Percentiles rank a stretch among this genome's conserved stretches.
These are phyloP conservation scores for Drosophila arizonae DNA, from an alignment of 1,140 invertebrate genomes.

Conservation along the genomic window DNA sequence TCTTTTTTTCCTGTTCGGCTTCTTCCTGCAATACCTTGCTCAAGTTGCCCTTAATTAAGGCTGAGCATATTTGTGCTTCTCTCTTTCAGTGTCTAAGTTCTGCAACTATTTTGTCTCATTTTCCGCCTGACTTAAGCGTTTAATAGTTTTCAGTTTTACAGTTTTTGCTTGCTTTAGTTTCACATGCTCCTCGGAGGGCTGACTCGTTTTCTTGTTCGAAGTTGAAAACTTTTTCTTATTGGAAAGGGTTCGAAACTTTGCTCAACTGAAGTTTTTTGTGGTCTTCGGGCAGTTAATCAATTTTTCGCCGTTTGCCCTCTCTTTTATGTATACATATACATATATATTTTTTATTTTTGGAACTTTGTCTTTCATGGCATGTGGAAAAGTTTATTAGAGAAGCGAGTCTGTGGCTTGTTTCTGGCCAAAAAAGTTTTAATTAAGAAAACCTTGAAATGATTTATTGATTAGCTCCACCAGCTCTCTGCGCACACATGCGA, in stretches of 20 bases:
- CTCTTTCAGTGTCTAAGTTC: conserved; percentile 40
- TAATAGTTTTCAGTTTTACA: conserved; percentile 78
- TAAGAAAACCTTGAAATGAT: conserved; percentile 83
- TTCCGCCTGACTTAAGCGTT: conserved; percentile 81
- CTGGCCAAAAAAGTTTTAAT: conserved; percentile 78
- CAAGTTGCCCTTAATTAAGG: conserved; percentile 65
- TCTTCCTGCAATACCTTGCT: conserved; percentile 9
- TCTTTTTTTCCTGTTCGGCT: conserved; percentile 3
- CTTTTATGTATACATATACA: too few species aligned
- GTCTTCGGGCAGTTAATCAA: conserved; percentile 75
- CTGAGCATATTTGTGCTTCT: conserved; percentile 38
- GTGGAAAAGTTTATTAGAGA: conserved; percentile 50
- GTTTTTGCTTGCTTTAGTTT: conserved; percentile 46
- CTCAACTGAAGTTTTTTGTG: conserved; percentile 57
- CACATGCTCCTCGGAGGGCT: conserved; percentile 7
- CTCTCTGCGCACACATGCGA: background rate
- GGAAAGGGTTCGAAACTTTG: conserved; percentile 58
- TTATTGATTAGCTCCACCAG: conserved; percentile 75
- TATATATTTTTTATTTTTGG: conserved; percentile 13
- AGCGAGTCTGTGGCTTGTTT: conserved; percentile 59
- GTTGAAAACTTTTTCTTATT: conserved; percentile 69
- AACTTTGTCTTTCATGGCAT: conserved; percentile 21
- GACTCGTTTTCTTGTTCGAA: conserved; percentile 66
- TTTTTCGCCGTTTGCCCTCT: conserved; percentile 53
- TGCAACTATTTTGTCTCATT: conserved; percentile 81